Evolutionary conservation across 2,113 vertebrate genomes (phyloP).

Genomic region (Brienomyrus brachyistius): DNA sequence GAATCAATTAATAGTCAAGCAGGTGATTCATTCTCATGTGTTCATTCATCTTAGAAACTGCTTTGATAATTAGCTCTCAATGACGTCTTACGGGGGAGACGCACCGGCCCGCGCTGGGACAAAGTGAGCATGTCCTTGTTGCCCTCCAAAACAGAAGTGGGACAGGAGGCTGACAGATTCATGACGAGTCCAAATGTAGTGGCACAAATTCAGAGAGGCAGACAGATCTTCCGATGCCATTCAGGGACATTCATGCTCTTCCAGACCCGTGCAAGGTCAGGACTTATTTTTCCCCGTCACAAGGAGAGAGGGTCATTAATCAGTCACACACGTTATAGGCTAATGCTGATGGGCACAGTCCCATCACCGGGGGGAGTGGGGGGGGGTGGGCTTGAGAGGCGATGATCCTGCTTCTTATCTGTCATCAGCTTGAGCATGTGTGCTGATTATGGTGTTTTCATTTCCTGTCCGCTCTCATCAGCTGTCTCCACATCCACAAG

Average conservation of each 20-base stretch:
- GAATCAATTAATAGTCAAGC: conserved; percentile 33
- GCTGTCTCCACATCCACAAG: not conserved
- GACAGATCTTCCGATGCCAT: not conserved
- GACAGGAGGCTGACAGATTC: not conserved
- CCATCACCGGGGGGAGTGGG: not conserved
- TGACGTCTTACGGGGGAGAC: not conserved
- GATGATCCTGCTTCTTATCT: not conserved
- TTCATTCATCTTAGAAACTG: conserved; percentile 26
- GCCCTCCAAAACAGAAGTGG: not conserved
- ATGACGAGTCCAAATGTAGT: not conserved
- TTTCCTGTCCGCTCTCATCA: not conserved
- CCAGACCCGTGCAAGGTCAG: not conserved
- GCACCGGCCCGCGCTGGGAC: no score
- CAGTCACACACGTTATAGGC: not conserved
- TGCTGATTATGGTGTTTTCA: not conserved
- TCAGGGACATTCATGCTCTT: not conserved
- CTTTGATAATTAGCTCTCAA: conserved; percentile 15
- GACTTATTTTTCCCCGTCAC: not conserved
- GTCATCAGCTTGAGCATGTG: not conserved
- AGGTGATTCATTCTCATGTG: conserved; percentile 27
- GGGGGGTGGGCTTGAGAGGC: not conserved
- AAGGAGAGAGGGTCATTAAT: not conserved
- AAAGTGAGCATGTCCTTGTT: not conserved
- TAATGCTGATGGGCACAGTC: not conserved
- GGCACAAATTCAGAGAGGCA: not conserved